These are phyloP conservation scores for Mellivora capensis DNA, from an alignment of 2,113 vertebrate species.

Conservation along the genomic window DNA sequence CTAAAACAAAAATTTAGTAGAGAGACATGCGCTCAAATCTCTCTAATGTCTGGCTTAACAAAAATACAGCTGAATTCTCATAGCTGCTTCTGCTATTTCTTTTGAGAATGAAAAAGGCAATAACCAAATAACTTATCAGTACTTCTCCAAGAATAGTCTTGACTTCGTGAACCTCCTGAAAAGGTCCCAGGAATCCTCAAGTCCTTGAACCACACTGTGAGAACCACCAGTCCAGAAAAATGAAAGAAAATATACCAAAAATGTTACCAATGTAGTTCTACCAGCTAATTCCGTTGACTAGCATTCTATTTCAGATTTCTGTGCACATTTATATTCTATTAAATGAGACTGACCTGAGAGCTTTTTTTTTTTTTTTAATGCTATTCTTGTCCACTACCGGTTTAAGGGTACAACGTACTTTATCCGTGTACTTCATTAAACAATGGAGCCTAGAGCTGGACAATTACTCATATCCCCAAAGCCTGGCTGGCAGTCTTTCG, in stretches of 20 bases:
- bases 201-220: not conserved
- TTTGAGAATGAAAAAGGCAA: not conserved
- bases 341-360: not conserved
- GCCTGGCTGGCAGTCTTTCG: slow-evolving; percentile 6
- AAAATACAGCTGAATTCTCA: not conserved
- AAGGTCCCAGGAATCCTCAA: not conserved
- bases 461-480: slow-evolving; percentile 25
- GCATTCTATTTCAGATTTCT: not conserved
- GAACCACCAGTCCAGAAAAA: not conserved
- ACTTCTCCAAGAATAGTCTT: not conserved
- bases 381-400: not conserved
- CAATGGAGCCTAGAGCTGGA: not conserved
- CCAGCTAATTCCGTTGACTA: not conserved
- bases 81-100: not conserved
- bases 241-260: not conserved
- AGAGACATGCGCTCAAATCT: not conserved
- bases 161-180: not conserved
- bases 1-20: not conserved
- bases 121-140: not conserved
- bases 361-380: not conserved
- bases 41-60: not conserved
- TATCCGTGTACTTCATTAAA: not conserved
- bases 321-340: not conserved
- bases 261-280: not conserved
- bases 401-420: not conserved